phyloP scores from a whole-genome alignment of 1,140 invertebrate species.

The Wiebesia pumilae region DNA sequence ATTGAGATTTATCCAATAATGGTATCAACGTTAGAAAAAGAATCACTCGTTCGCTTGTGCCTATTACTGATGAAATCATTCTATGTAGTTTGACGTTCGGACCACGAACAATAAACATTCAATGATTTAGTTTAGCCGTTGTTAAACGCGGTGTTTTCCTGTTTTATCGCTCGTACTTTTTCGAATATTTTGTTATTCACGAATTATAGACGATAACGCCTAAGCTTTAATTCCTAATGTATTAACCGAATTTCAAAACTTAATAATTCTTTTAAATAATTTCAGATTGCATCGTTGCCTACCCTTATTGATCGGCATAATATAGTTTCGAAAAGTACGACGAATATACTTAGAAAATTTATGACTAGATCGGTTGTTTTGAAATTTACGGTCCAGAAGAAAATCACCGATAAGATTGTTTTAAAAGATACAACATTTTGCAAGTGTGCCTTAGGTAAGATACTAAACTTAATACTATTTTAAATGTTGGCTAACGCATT shows the following conservation, averaged over 20 bases:
- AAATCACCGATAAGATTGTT: constrained; percentile 39
- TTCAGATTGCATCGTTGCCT: background rate
- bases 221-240: too few relatives aligned
- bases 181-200: too few relatives aligned
- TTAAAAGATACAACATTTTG: constrained; percentile 33
- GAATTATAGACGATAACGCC: too few relatives aligned
- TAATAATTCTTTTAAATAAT: background rate
- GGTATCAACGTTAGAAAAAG: too few relatives aligned
- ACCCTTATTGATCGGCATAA: constrained; percentile 8
- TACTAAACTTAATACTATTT: background rate
- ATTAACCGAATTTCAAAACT: too few relatives aligned
- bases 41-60: too few relatives aligned
- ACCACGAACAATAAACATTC: too few relatives aligned
- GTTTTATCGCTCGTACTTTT: too few relatives aligned
- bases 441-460: constrained; percentile 41
- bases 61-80: too few relatives aligned
- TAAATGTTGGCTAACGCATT: background rate
- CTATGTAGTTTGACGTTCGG: too few relatives aligned
- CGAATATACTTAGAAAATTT: constrained; percentile 17
- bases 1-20: background rate
- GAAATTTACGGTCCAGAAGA: constrained; percentile 34
- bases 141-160: too few relatives aligned
- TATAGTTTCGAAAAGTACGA: constrained; percentile 2
- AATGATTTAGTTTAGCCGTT: too few relatives aligned
- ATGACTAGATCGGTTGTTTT: constrained; percentile 10